Evolutionary conservation across 2,113 vertebrate genomes (phyloP).

Genomic region (Dipodomys ordii): DNA sequence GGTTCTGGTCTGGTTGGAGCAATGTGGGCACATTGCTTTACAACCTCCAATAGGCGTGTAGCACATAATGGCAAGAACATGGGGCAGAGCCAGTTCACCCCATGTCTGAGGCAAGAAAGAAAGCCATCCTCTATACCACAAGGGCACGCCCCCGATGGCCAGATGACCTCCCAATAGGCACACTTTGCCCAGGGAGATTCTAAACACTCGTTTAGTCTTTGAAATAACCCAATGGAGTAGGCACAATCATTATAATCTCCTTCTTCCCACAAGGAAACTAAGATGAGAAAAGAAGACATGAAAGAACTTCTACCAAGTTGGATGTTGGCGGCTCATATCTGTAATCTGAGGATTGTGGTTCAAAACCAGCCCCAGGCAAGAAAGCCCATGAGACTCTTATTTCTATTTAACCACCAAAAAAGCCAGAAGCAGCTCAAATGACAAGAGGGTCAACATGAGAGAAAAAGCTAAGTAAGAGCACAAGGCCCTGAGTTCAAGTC

Average conservation of each 20-base stretch:
- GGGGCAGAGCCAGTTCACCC: neutral
- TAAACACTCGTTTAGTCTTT: neutral
- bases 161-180: neutral
- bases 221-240: neutral
- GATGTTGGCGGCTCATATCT: no score
- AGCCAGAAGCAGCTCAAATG: no score
- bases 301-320: neutral
- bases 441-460: no score
- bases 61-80: neutral
- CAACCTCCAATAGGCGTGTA: neutral
- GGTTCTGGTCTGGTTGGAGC: neutral
- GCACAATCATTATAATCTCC: neutral
- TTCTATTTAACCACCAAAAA: no score
- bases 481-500: no score
- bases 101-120: no score
- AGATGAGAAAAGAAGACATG: neutral
- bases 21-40: neutral
- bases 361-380: no score
- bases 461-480: no score
- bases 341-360: no score
- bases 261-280: neutral
- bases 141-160: no score
- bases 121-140: neutral
- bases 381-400: no score
- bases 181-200: neutral